Conservation (phyloP, 2,797 vertebrate genomes). For the Serranus cabrilla region DNA sequence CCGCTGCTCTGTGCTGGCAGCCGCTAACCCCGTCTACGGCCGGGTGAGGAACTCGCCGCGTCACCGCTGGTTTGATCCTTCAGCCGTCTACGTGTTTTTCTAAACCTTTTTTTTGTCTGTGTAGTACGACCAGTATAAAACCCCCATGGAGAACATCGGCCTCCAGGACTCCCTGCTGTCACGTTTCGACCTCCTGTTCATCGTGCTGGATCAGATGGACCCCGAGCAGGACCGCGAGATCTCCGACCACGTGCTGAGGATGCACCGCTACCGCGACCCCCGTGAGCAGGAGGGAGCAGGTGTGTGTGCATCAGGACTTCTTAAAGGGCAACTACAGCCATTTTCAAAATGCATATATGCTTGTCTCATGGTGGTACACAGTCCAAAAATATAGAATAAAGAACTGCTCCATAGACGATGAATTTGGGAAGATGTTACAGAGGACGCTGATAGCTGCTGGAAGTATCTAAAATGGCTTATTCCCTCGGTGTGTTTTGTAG, state of each 20-base stretch:
- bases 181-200: conserved; percentile 97
- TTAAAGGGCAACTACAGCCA: too few relatives aligned
- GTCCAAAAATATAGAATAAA: too few relatives aligned
- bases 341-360: too few relatives aligned
- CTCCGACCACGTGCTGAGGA: conserved; percentile 95
- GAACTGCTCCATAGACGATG: too few relatives aligned
- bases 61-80: fast-evolving
- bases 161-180: conserved; percentile 97
- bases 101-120: background rate
- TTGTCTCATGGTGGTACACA: too few relatives aligned
- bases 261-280: conserved; percentile 95
- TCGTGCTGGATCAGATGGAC: conserved; percentile 97
- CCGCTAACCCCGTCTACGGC: conserved; percentile 96
- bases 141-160: conserved; percentile 99
- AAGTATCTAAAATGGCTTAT: fast-evolving
- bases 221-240: conserved; percentile 95
- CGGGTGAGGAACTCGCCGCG: conserved; percentile 81
- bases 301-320: background rate
- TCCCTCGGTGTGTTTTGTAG: conserved; percentile 71
- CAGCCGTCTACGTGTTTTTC: fast-evolving
- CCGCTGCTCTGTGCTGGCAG: conserved; percentile 96
- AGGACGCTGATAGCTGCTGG: too few relatives aligned
- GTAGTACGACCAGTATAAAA: conserved; percentile 98
- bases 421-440: too few relatives aligned
- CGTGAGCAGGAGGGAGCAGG: conserved; percentile 93